Evolutionary conservation across 2,797 vertebrate genomes (phyloP), one percentile per base, ranked within the genome.

Genomic region (Cossypha polioptera): DNA sequence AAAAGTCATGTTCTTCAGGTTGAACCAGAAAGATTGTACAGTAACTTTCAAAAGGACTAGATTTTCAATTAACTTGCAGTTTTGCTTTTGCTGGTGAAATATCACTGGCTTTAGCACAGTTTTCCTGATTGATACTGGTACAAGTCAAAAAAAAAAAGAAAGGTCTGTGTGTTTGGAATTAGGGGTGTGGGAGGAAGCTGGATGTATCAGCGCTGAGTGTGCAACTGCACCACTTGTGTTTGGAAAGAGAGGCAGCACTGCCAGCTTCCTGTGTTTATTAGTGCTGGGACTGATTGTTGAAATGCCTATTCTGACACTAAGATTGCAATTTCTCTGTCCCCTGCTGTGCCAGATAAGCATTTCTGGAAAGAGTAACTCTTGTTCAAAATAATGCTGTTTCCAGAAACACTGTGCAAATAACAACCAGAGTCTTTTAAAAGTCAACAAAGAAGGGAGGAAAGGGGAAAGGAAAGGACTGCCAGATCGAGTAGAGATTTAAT

Each of bases 361-460:
- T 95, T 95, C 92, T 90, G 58, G 93, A 92, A 81, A 88, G 53
- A 77, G 53, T 84, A 96, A 89, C 16, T 42, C 71, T 75, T 90
- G 57, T 26, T 91, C 68, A 61, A 86, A 79, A 57, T 76, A 94
- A 85, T 54, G 75, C 31, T 94, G 48, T 87, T 97, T 92, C 95
- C 88, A 97, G 88, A 97, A 97, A 92, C 82, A 76, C 67, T 91
- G 71, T 94, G 85, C 88, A 92, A 94, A 74, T 92, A 89, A 82
- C 79, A 95, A 86, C 86, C 67, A 94, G 66, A 76, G 87, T 92
- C 96, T 97, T 97, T 97, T 94, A 94, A 81, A 96, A 97, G 69
- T 96, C 96, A 97, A 95, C 85, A 95, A 95, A 92, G 89, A 53
- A 61, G 73, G 55, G 79, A 92, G 79, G 63, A 69, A 88, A 77